Evolutionary conservation across 2,113 vertebrate genomes (phyloP).

Genomic region (Bubo scandiacus): DNA sequence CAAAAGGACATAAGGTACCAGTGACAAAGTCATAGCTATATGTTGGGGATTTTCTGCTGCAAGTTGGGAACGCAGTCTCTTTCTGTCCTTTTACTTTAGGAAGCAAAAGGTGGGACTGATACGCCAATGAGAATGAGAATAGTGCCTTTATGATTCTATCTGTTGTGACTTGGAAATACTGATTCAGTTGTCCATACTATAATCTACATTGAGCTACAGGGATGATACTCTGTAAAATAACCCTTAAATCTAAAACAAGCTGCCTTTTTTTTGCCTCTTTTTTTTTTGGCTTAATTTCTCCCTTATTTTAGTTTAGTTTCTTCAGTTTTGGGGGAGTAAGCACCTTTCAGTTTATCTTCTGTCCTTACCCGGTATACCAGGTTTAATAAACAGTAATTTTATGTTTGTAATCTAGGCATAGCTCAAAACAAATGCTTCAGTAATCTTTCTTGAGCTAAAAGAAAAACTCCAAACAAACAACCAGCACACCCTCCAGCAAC

Average conservation of each 20-base stretch:
- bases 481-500: not conserved
- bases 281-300: not conserved
- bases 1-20: not conserved
- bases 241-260: not conserved
- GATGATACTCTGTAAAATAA: not conserved
- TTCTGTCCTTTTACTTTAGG: not conserved
- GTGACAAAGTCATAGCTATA: not conserved
- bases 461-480: not conserved
- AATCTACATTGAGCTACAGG: not conserved
- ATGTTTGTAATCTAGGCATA: not conserved
- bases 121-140: not conserved
- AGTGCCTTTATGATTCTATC: not conserved
- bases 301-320: not conserved
- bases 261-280: too few relatives aligned
- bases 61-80: not conserved
- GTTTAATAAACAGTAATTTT: not conserved
- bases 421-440: not conserved
- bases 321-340: not conserved
- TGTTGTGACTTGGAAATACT: not conserved
- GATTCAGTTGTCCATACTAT: not conserved
- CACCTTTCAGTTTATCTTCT: not conserved
- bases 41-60: not conserved
- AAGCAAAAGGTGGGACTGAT: not conserved
- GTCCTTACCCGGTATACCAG: not conserved
- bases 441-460: not conserved